phyloP scores from a whole-genome alignment of 1,140 invertebrate genomes.

The Philotrypesis tridentata region DNA sequence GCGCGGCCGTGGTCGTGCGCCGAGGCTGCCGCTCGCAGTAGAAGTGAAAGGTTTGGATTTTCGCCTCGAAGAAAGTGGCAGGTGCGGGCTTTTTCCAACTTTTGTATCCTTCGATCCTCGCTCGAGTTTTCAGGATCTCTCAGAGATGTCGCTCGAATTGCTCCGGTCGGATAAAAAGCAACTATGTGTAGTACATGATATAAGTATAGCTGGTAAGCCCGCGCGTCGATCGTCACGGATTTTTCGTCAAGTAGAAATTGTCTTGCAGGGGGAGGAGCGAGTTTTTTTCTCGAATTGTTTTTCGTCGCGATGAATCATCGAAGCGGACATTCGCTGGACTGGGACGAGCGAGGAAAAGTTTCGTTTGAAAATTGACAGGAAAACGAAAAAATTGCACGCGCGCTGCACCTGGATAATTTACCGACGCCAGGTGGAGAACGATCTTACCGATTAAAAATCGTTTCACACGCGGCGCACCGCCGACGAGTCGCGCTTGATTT shows the following conservation, averaged over 20 bases:
- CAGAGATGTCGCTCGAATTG: conserved; percentile 41
- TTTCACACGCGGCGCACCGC: background rate
- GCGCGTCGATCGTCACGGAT: background rate
- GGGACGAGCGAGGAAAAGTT: too few species aligned
- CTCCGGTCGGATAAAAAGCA: background rate
- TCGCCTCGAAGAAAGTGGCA: background rate
- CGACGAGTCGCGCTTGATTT: background rate
- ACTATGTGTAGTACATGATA: background rate
- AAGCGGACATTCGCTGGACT: background rate
- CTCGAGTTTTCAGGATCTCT: background rate
- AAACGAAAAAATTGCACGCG: background rate
- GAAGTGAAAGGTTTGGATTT: background rate
- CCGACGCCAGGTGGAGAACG: conserved; percentile 11
- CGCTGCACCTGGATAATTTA: background rate
- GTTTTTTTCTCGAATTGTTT: background rate
- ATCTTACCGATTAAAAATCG: conserved; percentile 39
- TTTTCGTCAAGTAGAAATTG: background rate
- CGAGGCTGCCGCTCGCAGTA: background rate
- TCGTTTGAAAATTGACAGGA: background rate
- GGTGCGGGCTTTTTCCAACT: background rate
- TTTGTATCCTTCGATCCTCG: background rate
- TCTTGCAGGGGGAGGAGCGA: background rate
- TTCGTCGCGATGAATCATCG: too few species aligned
- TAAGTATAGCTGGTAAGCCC: background rate
- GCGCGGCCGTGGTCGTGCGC: too few species aligned